Conservation (phyloP, 23 tunicate genomes). For the Trididemnum nubilum region DNA sequence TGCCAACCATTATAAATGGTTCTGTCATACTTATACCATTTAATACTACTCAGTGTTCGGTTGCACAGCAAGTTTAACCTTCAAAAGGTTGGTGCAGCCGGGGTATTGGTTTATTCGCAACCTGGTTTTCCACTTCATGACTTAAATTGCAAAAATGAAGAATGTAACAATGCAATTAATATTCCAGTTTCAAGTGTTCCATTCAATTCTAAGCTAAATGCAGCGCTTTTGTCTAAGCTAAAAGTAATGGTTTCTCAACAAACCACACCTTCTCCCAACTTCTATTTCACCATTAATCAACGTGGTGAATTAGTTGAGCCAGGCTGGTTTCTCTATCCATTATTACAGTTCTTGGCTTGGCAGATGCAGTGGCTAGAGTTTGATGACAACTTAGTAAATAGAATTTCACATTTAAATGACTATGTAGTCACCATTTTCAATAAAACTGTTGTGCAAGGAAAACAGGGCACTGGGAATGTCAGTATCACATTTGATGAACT, state of each 20-base stretch:
- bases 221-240: not conserved
- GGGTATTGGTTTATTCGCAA: conserved; percentile 46
- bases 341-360: conserved; percentile 56
- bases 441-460: conserved; percentile 46
- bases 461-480: conserved; percentile 57
- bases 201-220: conserved; percentile 19
- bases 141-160: conserved; percentile 45
- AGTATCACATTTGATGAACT: conserved; percentile 2
- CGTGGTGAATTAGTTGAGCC: conserved; percentile 49
- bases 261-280: conserved; percentile 49
- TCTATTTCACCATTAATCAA: conserved; percentile 51
- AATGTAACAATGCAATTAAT: conserved; percentile 28
- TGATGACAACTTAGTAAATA: conserved; percentile 9
- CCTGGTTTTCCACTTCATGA: conserved; percentile 46
- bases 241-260: conserved; percentile 27
- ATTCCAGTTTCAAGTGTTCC: conserved; percentile 53
- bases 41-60: conserved; percentile 12
- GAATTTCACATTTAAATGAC: conserved; percentile 43
- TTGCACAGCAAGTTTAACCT: conserved; percentile 42
- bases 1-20: not conserved
- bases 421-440: conserved; percentile 58
- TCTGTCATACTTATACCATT: conserved; percentile 35
- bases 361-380: conserved; percentile 70
- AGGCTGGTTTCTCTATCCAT: conserved; percentile 69
- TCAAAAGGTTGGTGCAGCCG: conserved; percentile 45